These are phyloP conservation scores for Pangasianodon hypophthalmus DNA, from an alignment of 2,113 vertebrate genomes.

Conservation along the genomic window DNA sequence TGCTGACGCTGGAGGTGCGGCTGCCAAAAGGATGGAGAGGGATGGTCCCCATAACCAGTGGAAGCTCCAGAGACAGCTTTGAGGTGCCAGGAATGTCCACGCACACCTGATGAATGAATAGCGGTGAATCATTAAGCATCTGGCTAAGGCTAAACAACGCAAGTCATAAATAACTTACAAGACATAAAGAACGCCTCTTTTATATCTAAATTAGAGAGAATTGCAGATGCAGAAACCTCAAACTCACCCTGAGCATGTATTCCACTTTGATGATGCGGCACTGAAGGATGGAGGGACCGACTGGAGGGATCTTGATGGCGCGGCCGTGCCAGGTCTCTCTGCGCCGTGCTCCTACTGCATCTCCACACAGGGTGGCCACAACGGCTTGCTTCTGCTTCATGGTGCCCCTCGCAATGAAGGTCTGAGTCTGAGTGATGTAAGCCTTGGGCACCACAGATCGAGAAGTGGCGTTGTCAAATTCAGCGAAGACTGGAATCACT, in stretches of 20 bases:
- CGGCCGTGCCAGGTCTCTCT: slow-evolving; percentile 89
- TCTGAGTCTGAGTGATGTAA: slow-evolving; percentile 91
- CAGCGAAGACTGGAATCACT: slow-evolving; percentile 90
- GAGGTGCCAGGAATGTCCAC: slow-evolving; percentile 91
- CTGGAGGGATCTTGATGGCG: slow-evolving; percentile 87
- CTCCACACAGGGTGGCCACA: slow-evolving; percentile 84
- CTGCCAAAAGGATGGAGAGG: slow-evolving; percentile 88
- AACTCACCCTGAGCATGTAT: slow-evolving; percentile 87
- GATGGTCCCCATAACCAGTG: slow-evolving; percentile 92
- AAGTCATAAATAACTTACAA: too few relatives aligned
- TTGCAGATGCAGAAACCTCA: not conserved
- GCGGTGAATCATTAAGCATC: not conserved
- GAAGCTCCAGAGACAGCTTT: slow-evolving; percentile 91
- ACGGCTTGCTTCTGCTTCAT: slow-evolving; percentile 89
- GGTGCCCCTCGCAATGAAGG: slow-evolving; percentile 88
- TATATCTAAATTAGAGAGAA: not conserved
- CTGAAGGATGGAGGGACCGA: slow-evolving; percentile 91
- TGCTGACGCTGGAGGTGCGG: slow-evolving; percentile 88
- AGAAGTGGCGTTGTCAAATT: slow-evolving; percentile 89
- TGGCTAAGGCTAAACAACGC: not conserved
- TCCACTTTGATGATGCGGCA: slow-evolving; percentile 93
- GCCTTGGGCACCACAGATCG: slow-evolving; percentile 85
- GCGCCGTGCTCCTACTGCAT: slow-evolving; percentile 76
- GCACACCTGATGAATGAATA: slow-evolving; percentile 77
- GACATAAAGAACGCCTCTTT: not conserved